Base-by-base conservation (phyloP, 1,140 invertebrate species). In the Paracyclopina nana region DNA sequence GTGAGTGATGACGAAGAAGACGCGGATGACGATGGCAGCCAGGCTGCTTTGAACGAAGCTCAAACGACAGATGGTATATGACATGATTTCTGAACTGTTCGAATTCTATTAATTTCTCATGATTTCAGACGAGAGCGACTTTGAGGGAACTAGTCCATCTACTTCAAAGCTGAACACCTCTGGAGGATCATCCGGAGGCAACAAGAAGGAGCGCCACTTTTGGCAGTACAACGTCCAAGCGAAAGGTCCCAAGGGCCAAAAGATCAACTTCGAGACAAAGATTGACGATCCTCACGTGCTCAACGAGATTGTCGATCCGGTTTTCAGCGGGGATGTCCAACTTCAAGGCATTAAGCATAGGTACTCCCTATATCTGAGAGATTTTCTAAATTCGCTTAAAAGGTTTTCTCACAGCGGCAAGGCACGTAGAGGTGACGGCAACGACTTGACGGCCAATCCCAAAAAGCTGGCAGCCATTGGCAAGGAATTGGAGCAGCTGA, bases 191-290 rank as follows among this genome's bases (percentile, higher is more conserved):
- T n/a, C n/a, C 34, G 38, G 48, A 34, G 27, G 52, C 14, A 54
- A 58, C 38, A 85, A 83, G 61, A 82, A 79, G 57, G 84, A 88
- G 60, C 71, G 80, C 51, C 94, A 77, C 63, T 96, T 97, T 65
- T 97, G 92, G 91, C 91, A 96, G 62, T 96, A 97, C 62, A 97
- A 97, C 68, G 83, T 94, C 4, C 91, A 96, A 68, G 86, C 88
- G 1, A 97, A 97, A 70, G 91, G 91, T 1, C 90, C 91, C 3
- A 96, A 95, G 68, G 84, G 88, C 40, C 82, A 86, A 59, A 69
- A 83, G 57, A 66, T 88, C 28, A 76, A 82, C 20, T 72, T 85
- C 53, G 77, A 80, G 61, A 77, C 79, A 4, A 78, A 84, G 59
- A 73, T 79, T 18, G 78, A 83, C 60, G 84, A 95, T 71, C 88